Evolutionary conservation across 2,888 invertebrate genomes (phyloP), one percentile per base, ranked within the genome.

Genomic region (Tricholauxania praeusta): DNA sequence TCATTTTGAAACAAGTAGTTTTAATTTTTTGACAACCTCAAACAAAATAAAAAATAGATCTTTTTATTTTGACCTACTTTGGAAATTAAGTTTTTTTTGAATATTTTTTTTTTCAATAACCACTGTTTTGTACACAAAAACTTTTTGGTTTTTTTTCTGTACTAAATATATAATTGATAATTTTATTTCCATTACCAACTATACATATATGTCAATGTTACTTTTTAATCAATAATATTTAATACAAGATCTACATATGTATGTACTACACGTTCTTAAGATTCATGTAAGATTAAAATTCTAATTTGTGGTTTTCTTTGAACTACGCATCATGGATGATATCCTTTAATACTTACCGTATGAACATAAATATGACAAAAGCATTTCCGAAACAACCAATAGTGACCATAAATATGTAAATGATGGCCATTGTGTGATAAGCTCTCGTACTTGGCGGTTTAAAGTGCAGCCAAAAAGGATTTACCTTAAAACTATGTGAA

Each of bases 381-480:
- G 90, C 87, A 83, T 94, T 94, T 48, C 94, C 94, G 83, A 90
- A 88, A 75, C 91, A 88, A n/a, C 94, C 94, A 52, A 91, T 85
- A 2, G 90, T 85, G 81, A 91, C 89, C 79, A 94, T 90, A 60
- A 92, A 78, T 32, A 90, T 81, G 83, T 94, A 94, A 67, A 92
- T 80, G 17, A 88, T 84, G 3, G 91, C 93, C 80, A 94, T 87
- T 5, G 88, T 82, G 81, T 90, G 90, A 84, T 93, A 92, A 63
- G 90, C 86, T 32, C 83, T 80, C 64, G 89, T 88, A 52, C 87
- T 84, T 0, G 93, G 92, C 3, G 93, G 93, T 32, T 90, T 89
- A 83, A 91, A 94, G 78, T 89, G 87, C 77, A 94, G 86, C 94
- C 94, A 94, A 83, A 94, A 92, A 1, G 89, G 88, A 86, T 93